Conservation (phyloP, 2,888 invertebrate genomes). For the Yponomeuta cagnagella region DNA sequence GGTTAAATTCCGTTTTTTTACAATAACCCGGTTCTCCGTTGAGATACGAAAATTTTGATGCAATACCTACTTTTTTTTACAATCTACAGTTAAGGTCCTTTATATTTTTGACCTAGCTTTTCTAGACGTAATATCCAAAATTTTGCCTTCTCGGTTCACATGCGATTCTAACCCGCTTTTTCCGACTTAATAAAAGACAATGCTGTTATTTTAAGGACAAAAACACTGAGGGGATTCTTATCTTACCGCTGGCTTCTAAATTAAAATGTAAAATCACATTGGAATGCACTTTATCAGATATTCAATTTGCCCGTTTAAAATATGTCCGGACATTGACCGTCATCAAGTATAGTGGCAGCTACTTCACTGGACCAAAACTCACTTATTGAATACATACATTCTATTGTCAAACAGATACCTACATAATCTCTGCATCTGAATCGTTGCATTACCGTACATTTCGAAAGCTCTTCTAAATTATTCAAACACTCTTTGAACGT, state of each 20-base stretch:
- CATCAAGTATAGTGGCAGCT: background rate
- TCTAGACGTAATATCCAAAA: no score
- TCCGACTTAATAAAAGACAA: background rate
- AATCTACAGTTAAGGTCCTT: no score
- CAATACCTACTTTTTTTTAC: no score
- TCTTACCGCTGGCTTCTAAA: background rate
- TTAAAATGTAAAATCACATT: background rate
- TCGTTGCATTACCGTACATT: background rate
- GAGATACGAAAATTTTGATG: no score
- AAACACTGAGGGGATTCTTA: background rate
- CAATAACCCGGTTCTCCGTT: no score
- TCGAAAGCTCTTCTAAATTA: background rate
- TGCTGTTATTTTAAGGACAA: background rate
- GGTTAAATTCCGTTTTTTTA: no score
- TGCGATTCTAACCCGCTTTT: background rate
- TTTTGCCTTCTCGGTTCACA: no score
- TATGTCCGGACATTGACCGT: background rate
- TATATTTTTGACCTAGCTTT: no score
- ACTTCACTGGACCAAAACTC: background rate
- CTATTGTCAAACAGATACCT: no score
- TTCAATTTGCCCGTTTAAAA: background rate
- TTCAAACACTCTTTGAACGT: background rate
- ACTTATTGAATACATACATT: no score
- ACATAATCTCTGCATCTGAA: background rate
- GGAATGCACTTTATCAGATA: background rate